Conservation (phyloP, 2,888 invertebrate genomes). For the Cheilosia soror region DNA sequence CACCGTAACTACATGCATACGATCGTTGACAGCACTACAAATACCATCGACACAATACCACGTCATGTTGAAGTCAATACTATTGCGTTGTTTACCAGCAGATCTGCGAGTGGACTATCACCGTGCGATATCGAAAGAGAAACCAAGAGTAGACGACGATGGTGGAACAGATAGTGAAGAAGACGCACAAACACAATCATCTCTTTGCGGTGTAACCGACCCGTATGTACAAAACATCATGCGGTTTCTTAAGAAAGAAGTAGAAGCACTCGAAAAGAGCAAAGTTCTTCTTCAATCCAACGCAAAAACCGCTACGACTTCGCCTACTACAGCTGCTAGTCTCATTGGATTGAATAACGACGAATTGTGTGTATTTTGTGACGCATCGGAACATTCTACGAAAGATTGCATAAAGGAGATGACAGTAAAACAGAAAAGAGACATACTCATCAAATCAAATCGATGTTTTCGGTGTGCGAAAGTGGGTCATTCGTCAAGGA, state of each 20-base stretch:
- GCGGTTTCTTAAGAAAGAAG: conserved; percentile 17
- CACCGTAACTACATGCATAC: neutral
- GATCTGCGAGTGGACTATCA: conserved; percentile 15
- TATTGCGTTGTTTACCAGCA: conserved; percentile 7
- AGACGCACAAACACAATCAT: neutral
- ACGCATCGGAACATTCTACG: neutral
- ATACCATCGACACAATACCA: conserved; percentile 7
- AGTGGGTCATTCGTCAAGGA: conserved; percentile 21
- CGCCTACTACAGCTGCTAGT: conserved; percentile 18
- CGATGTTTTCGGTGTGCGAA: conserved; percentile 39
- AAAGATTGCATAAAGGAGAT: conserved; percentile 12
- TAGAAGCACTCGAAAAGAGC: conserved; percentile 21
- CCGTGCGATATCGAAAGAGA: neutral
- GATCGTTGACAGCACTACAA: conserved; percentile 25
- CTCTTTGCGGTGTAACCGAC: conserved; percentile 1
- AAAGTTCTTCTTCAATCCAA: neutral
- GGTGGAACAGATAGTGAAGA: neutral
- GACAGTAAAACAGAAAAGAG: neutral
- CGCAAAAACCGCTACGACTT: neutral
- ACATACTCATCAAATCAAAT: conserved; percentile 9
- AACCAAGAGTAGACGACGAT: neutral
- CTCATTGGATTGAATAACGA: conserved; percentile 1
- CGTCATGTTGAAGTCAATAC: conserved; percentile 4
- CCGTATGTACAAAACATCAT: conserved; percentile 13
- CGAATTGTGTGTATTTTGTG: conserved; percentile 9